Percentiles rank a stretch among this genome's conserved stretches.
Conservation (phyloP, 2,797 vertebrate species). For the Artibeus lituratus region DNA sequence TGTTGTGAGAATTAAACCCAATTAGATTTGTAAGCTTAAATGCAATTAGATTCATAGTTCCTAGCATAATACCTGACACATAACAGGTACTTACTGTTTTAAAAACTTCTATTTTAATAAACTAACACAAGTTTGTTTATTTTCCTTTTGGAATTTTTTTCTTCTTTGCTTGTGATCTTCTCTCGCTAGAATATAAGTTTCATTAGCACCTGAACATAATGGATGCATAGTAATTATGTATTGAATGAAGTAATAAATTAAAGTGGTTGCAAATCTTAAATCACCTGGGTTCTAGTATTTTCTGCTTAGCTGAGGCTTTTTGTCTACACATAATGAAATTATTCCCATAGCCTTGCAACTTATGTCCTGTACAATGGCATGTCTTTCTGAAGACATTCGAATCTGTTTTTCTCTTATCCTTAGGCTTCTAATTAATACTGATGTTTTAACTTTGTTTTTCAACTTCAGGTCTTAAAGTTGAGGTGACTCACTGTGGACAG, state of each 20-base stretch:
- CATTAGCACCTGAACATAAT: not conserved
- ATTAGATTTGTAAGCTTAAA: not conserved
- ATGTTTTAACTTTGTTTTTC: constrained; percentile 61
- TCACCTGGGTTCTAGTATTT: not conserved
- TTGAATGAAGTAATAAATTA: constrained; percentile 11
- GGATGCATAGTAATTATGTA: not conserved
- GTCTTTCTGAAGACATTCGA: constrained; percentile 21
- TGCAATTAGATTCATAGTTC: not conserved
- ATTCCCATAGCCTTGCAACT: not conserved
- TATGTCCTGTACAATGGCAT: not conserved
- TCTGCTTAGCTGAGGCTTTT: constrained; percentile 16
- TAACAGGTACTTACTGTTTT: not conserved
- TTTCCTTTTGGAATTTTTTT: constrained; percentile 34
- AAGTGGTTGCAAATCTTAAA: not conserved
- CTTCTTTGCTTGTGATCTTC: constrained; percentile 17
- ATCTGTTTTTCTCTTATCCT: constrained; percentile 24
- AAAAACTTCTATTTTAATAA: constrained; percentile 8
- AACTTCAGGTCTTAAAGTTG: constrained; percentile 94
- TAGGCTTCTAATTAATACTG: constrained; percentile 47
- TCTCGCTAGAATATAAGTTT: not conserved
- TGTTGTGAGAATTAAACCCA: not conserved
- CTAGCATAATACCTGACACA: not conserved
- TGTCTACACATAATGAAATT: not conserved
- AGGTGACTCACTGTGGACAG: constrained; percentile 98
- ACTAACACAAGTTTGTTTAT: not conserved